Percentiles rank a stretch among this genome's conserved stretches.
Evolutionary conservation across 2,797 vertebrate genomes (phyloP).

Genomic region (Manis javanica): DNA sequence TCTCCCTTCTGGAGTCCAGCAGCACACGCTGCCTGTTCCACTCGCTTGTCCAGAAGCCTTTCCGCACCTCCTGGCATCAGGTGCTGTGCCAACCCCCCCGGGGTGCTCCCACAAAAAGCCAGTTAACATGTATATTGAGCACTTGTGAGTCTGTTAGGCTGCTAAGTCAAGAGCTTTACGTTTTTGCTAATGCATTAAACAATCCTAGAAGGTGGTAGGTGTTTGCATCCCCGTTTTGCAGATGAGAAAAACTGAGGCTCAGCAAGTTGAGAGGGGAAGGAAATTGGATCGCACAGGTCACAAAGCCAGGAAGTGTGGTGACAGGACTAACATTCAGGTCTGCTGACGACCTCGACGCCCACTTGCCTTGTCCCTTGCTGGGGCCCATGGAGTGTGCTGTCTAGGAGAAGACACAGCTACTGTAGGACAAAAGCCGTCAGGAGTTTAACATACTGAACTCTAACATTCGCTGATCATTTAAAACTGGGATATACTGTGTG

Average conservation of each 20-base stretch:
- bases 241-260: background rate
- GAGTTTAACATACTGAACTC: background rate
- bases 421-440: background rate
- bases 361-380: background rate
- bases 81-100: background rate
- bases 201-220: background rate
- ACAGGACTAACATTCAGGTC: background rate
- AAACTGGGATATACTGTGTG: background rate
- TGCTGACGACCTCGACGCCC: background rate
- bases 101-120: background rate
- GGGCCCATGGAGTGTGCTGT: background rate
- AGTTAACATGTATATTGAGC: fast-evolving
- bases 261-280: background rate
- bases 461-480: background rate
- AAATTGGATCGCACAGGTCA: background rate
- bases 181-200: background rate
- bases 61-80: background rate
- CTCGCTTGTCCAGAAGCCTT: background rate
- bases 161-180: background rate
- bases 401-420: background rate
- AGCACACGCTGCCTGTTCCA: background rate
- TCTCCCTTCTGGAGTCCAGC: background rate
- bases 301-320: background rate
- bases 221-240: background rate
- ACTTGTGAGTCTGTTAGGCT: background rate